These are phyloP conservation scores for Phocoena phocoena DNA, from an alignment of 2,113 vertebrate species.

Conservation along the genomic window DNA sequence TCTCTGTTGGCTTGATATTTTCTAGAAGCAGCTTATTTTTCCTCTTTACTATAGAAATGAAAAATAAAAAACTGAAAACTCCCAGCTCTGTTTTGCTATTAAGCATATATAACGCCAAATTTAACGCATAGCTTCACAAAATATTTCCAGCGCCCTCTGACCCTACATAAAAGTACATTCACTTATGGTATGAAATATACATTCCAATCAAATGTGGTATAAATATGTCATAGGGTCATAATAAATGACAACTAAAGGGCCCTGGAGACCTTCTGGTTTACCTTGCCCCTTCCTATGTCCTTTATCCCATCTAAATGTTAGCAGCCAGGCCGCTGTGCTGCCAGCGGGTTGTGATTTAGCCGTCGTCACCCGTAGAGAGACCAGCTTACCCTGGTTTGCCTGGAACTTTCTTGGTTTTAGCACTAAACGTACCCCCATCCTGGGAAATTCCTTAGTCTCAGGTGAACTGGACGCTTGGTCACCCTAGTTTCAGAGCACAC, in stretches of 20 bases:
- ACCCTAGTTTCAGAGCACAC: not conserved
- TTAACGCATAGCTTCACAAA: not conserved
- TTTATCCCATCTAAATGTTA: not conserved
- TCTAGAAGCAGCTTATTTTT: constrained; percentile 25
- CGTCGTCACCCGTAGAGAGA: not conserved
- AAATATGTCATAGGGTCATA: not conserved
- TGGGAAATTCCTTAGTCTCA: not conserved
- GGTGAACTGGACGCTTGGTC: not conserved
- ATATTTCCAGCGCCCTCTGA: not conserved
- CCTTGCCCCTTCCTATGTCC: not conserved
- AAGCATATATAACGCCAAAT: not conserved
- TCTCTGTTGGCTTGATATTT: constrained; percentile 23
- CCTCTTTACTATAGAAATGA: constrained; percentile 19
- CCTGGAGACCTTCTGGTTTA: not conserved
- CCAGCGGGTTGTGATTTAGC: not conserved
- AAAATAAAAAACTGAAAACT: not conserved
- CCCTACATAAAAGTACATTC: not conserved
- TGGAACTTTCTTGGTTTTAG: not conserved
- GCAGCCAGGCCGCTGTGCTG: not conserved
- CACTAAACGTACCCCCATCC: not conserved
- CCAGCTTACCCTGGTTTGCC: not conserved
- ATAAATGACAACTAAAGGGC: not conserved
- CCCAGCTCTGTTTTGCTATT: not conserved
- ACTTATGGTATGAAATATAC: not conserved
- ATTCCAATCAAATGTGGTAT: not conserved